A percentile compares a stretch with the other conserved stretches of the same genome.
phyloP scores from a whole-genome alignment of 2,113 vertebrate genomes.

The Hippolais icterina region DNA sequence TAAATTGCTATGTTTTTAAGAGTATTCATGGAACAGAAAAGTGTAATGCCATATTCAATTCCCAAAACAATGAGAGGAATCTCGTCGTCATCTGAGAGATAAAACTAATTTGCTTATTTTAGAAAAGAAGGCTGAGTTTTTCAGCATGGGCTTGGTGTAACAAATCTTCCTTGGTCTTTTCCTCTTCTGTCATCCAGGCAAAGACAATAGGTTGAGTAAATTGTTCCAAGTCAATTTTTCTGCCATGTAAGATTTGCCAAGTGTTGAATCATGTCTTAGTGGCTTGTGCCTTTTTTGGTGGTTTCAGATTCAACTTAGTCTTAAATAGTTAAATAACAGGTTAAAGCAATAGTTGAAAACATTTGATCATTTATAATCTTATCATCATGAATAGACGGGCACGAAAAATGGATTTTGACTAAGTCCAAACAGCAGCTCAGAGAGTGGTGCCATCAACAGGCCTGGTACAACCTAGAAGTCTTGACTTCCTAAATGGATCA shows the following conservation, averaged over 20 bases:
- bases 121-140: neutral
- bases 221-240: neutral
- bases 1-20: neutral
- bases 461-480: neutral
- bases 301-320: neutral
- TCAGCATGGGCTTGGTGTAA: neutral
- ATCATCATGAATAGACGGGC: neutral
- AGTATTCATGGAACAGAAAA: neutral
- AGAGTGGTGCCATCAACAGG: neutral
- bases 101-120: neutral
- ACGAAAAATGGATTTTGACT: neutral
- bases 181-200: neutral
- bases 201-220: neutral
- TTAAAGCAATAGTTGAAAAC: neutral
- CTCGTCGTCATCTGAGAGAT: neutral
- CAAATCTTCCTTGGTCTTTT: neutral
- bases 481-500: neutral
- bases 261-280: neutral
- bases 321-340: neutral
- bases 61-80: neutral
- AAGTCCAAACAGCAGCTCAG: neutral
- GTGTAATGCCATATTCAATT: neutral
- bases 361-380: neutral
- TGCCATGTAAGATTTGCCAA: neutral
- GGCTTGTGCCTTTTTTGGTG: neutral